Percentiles rank a stretch among this genome's conserved stretches.
These are phyloP conservation scores for Frieseomelitta varia DNA, from an alignment of 1,140 invertebrate species.

Conservation along the genomic window DNA sequence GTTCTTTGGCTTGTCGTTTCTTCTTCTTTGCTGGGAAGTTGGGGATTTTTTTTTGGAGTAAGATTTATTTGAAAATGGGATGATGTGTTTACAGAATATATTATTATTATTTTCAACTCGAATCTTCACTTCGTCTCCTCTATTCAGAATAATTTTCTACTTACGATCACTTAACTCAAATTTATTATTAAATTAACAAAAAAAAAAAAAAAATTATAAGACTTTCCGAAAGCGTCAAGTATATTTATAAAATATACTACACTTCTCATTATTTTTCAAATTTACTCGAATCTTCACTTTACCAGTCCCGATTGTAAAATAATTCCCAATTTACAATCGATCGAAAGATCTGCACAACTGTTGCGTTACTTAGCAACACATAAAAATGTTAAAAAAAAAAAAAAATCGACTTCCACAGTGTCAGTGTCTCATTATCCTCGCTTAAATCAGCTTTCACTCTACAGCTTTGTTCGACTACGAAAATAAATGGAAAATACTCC, in stretches of 20 bases:
- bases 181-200: no score
- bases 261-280: background rate
- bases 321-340: background rate
- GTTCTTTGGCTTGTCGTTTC: background rate
- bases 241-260: background rate
- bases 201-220: background rate
- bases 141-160: background rate
- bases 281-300: background rate
- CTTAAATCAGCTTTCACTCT: background rate
- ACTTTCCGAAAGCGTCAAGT: background rate
- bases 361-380: no score
- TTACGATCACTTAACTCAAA: background rate
- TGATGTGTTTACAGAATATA: no score
- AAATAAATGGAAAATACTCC: background rate
- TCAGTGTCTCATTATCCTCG: background rate
- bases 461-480: background rate
- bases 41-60: no score
- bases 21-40: background rate
- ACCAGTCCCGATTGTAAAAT: background rate
- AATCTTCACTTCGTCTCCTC: background rate
- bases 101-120: no score
- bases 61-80: no score
- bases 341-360: background rate
- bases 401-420: background rate
- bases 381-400: background rate